A percentile compares a stretch with the other conserved stretches of the same genome.
Conservation (phyloP, 2,888 invertebrate genomes). For the Cosmia trapezina region DNA sequence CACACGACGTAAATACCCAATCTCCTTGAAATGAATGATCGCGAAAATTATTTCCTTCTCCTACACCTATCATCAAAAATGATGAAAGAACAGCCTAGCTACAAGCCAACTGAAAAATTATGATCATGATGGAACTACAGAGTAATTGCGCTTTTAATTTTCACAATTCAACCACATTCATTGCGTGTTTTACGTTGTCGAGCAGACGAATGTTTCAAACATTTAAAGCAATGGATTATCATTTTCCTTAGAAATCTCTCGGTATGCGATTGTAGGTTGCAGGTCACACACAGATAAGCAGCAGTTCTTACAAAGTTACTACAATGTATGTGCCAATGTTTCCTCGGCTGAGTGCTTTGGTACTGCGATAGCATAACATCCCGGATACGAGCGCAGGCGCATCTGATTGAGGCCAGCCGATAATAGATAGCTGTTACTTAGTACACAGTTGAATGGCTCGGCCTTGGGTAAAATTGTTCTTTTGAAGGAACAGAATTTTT, state of each 20-base stretch:
- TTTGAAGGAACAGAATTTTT: not conserved
- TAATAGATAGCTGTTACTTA: constrained; percentile 21
- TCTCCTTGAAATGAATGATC: not conserved
- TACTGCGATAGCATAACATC: constrained; percentile 37
- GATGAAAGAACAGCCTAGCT: not conserved
- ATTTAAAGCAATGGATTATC: too few species aligned
- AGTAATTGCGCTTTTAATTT: too few species aligned
- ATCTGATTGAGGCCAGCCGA: constrained; percentile 43
- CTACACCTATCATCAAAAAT: not conserved
- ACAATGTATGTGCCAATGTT: constrained; percentile 35
- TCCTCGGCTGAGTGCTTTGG: constrained; percentile 38
- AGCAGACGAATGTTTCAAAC: too few species aligned
- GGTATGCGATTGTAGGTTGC: too few species aligned
- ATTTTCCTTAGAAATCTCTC: too few species aligned
- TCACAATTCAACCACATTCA: too few species aligned
- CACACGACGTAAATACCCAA: not conserved
- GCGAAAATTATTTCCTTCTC: not conserved
- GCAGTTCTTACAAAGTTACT: constrained; percentile 24
- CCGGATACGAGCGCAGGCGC: constrained; percentile 48
- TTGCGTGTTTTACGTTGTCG: too few species aligned
- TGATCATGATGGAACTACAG: not conserved
- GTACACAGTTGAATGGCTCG: constrained; percentile 2
- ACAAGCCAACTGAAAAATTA: not conserved
- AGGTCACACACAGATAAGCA: not conserved
- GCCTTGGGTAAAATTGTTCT: constrained; percentile 6